Evolutionary conservation across 2,888 invertebrate genomes (phyloP), one percentile per base, ranked within the genome.

Genomic region (Leptopterna dolabrata): DNA sequence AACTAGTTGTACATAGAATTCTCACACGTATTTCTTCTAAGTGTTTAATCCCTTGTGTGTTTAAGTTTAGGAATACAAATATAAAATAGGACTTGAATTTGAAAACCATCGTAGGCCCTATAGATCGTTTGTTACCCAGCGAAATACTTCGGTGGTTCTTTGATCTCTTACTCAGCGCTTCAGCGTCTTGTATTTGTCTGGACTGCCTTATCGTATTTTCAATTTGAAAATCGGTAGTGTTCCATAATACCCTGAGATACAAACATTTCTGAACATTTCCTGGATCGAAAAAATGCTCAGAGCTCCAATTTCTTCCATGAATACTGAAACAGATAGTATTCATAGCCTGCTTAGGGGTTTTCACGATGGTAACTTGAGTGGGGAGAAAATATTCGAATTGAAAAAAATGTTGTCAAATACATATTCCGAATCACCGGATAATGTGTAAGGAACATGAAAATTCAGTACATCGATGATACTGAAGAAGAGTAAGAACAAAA

Each of bases 31-130:
- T 41, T 41, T 73, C 73, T 16, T 73, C 73, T 78, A 45, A 41
- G 78, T 78, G 78, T 78, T 78, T 36, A 73, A 73, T 73, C 73
- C 36, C 73, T 73, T 41, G 73, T 73, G 73, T 73, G 73, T 36
- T 73, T 41, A 73, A 73, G 73, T 73, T 73, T 73, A 73, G 73
- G 36, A 73, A 73, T 36, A 30, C 0, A 73, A 36, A 73, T 70
- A 73, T 36, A 73, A 36, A 73, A 36, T 73, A 41, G 73, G 41
- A 73, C 30, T 36, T 63, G 63, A 63, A 63, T 63, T 63, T 63
- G 19, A 63, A 63, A 63, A 63, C 63, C 27, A 19, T 27, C 63
- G 63, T 63, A 63, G 63, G 24, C 63, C 63, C 63, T n/a, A 55
- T 55, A 55, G 55, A 55, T 24, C 24, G 63, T 24, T 63, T 24